These are phyloP conservation scores for Drosophila pseudoobscura DNA, from an alignment of 1,140 invertebrate species.

Conservation along the genomic window DNA sequence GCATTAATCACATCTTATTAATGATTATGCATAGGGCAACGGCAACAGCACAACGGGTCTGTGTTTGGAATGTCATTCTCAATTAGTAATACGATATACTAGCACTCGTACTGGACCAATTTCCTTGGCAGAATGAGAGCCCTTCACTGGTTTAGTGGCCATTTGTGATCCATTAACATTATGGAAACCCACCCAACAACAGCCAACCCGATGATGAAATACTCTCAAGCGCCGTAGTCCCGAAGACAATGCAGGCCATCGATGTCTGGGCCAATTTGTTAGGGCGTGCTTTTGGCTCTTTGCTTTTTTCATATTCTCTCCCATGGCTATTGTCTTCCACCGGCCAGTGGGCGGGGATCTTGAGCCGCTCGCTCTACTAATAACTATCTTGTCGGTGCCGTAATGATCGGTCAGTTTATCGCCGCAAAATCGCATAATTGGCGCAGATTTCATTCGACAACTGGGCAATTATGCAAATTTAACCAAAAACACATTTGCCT, in stretches of 20 bases:
- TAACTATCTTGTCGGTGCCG: conserved; percentile 63
- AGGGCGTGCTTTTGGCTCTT: conserved; percentile 25
- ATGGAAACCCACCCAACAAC: too few species aligned
- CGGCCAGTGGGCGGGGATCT: conserved; percentile 48
- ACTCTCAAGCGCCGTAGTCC: neutral
- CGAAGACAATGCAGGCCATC: conserved; percentile 15
- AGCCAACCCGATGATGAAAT: conserved; percentile 19
- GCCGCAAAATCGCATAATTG: conserved; percentile 70
- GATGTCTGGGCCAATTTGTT: conserved; percentile 25
- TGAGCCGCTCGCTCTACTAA: conserved; percentile 46
- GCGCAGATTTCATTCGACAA: conserved; percentile 31
- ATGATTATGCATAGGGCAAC: conserved; percentile 39
- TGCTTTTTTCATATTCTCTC: conserved; percentile 3
- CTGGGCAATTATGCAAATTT: conserved; percentile 65
- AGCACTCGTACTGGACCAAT: conserved; percentile 22
- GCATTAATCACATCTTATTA: conserved; percentile 61
- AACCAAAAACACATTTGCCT: conserved; percentile 28
- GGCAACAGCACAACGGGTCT: conserved; percentile 28
- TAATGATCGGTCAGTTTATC: conserved; percentile 77
- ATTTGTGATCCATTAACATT: neutral
- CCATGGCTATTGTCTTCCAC: conserved; percentile 41
- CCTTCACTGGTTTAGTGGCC: conserved; percentile 12
- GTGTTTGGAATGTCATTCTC: conserved; percentile 49
- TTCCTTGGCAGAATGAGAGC: conserved; percentile 29
- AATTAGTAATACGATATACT: conserved; percentile 31